Conservation (phyloP, 2,113 vertebrate genomes). For the Heterochromis multidens region DNA sequence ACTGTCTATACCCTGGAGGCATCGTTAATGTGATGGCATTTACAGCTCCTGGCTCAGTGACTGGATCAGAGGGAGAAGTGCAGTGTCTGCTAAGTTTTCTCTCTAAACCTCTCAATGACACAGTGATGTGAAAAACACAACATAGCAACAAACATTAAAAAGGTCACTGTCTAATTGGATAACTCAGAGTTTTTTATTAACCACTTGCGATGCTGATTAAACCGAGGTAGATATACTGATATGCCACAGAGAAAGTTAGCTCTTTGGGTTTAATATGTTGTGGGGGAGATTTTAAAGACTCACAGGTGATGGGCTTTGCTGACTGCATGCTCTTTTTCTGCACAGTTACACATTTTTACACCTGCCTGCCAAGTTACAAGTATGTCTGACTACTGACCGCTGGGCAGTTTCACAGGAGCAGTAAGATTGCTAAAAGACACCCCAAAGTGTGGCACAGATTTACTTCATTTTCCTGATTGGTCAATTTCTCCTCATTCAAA, state of each 20-base stretch:
- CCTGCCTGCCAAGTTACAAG: not conserved
- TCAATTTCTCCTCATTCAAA: not conserved
- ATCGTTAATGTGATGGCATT: slow-evolving; percentile 65
- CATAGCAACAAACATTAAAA: not conserved
- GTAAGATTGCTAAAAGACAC: not conserved
- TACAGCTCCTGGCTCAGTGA: slow-evolving; percentile 42
- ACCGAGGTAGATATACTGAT: not conserved
- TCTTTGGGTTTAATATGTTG: not conserved
- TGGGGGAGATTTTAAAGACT: not conserved
- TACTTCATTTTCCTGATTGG: not conserved
- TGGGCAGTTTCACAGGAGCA: not conserved
- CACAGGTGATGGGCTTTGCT: not conserved
- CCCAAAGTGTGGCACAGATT: not conserved
- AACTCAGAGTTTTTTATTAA: not conserved
- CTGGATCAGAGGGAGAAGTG: slow-evolving; percentile 34
- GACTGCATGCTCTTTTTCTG: not conserved
- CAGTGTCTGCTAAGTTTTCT: slow-evolving; percentile 30
- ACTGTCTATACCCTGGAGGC: slow-evolving; percentile 36
- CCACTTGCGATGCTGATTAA: slow-evolving; percentile 2
- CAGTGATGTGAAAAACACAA: slow-evolving; percentile 1
- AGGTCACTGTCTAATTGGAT: slow-evolving; percentile 28
- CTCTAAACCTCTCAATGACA: slow-evolving; percentile 6
- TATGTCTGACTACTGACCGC: not conserved
- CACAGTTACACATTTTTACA: slow-evolving; percentile 28
- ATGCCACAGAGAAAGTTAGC: not conserved